Base-by-base conservation (phyloP, 2,113 vertebrate species). In the Campylorhamphus procurvoides region DNA sequence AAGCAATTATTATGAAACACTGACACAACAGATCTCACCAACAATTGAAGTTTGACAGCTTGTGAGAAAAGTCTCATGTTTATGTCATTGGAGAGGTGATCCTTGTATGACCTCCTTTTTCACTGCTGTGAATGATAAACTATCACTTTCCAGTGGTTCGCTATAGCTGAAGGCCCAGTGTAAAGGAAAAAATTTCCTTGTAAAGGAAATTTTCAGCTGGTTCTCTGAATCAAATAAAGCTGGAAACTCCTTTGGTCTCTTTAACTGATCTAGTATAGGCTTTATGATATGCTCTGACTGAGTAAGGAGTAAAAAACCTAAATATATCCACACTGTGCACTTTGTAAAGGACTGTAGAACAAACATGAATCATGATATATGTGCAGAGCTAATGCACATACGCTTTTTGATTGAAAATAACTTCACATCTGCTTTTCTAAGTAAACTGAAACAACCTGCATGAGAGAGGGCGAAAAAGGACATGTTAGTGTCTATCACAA, bases 1-100 rank as follows among this genome's bases (percentile, higher is more conserved):
- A 96, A 96, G 90, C 95, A 97, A 96, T 96, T 96, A 97, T 95
- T 97, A 95, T 91, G 95, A 96, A 96, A 95, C 96, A 97, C 73
- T 93, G 96, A 96, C 96, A 97, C 92, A 96, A 96, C 96, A 94
- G 92, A 96, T 92, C 95, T 96, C 94, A 94, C 90, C 96, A 96
- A 94, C 95, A 96, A 96, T 79, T 96, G 94, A 96, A 97, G 95
- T 96, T 84, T 96, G 96, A 96, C 95, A 96, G 92, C 83, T 96
- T 87, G 94, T 92, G 90, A 97, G 92, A 95, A 95, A 97, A 96
- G 93, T 95, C 92, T 94, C 69, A 79, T 96, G 95, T 96, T 96
- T 97, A 92, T 96, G 95, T 79, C 96, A 95, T 90, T 89, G 92
- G 88, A 96, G 96, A 95, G 83, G 83, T 93, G 96, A 96, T 96